Evolutionary conservation across 2,888 invertebrate genomes (phyloP), one percentile per base, ranked within the genome.

Genomic region (Pammene fasciana): DNA sequence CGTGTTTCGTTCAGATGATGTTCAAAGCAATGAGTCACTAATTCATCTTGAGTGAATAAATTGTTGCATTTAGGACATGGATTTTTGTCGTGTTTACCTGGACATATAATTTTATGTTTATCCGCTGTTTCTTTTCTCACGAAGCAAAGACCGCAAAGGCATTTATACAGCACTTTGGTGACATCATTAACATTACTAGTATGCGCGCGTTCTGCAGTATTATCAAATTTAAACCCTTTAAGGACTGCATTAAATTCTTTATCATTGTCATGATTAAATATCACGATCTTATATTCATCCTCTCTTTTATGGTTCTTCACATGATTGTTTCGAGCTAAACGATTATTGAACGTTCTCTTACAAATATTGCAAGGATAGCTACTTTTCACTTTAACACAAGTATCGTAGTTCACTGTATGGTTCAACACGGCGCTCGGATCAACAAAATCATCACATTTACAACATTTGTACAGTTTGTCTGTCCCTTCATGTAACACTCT

Each of bases 91-190:
- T 55, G n/a, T 8, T 46, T 64, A n/a, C 38, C 38, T 0, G 64
- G 64, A 9, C 70, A 70, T 14, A 48, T 34, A 13, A 11, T 55
- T 16, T 13, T 46, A n/a, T 70, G 70, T 10, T 11, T 13, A 16
- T 48, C 41, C 11, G 60, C 65, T 1, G 52, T 54, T 16, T 65
- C 34, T 48, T 60, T 41, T 11, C 8, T 54, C 14, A 70, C 46
- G 6, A 70, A 70, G 16, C 70, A 65, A 38, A 70, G 60, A 0
- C 46, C 60, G 26, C 70, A 70, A 3, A 46, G 14, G 54, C 70
- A 70, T 55, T 70, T 70, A 38, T 70, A 70, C 45, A 70, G 14
- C n/a, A 70, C 59, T 11, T 62, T 50, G 0, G 9, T 5, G 14
- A 14, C 8, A 41, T 13, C 11, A 26, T 11, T n/a, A 13, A 11